Evolutionary conservation across 2,113 vertebrate genomes (phyloP).

Genomic region (Notarius lentiginosus): DNA sequence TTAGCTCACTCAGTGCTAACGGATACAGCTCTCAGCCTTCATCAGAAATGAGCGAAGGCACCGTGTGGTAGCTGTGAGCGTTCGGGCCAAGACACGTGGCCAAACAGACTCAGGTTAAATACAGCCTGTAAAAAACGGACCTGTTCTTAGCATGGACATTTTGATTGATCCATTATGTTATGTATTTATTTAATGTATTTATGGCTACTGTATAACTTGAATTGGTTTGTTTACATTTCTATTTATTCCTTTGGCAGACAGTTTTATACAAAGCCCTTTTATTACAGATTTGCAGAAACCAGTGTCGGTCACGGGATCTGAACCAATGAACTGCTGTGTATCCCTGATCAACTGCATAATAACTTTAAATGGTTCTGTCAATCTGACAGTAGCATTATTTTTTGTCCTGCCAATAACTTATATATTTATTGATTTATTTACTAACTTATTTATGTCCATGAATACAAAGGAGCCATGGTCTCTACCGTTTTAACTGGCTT

Average conservation of each 20-base stretch:
- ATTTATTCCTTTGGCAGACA: neutral
- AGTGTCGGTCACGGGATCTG: neutral
- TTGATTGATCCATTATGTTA: conserved; percentile 42
- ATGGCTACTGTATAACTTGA: conserved; percentile 44
- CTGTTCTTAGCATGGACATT: conserved; percentile 31
- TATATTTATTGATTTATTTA: neutral
- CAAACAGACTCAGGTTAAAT: conserved; percentile 50
- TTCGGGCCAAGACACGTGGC: conserved; percentile 18
- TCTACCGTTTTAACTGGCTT: conserved; percentile 18
- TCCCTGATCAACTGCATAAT: too few relatives aligned
- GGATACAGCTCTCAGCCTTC: conserved; percentile 90
- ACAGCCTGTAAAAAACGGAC: conserved; percentile 29
- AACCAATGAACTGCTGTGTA: neutral
- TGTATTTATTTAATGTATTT: conserved; percentile 54
- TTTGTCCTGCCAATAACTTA: neutral
- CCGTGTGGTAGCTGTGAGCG: conserved; percentile 84
- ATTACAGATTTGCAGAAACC: neutral
- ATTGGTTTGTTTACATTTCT: conserved; percentile 49
- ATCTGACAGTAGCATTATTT: neutral
- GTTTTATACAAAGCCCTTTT: conserved; percentile 17
- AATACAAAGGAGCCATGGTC: neutral
- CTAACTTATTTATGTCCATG: neutral
- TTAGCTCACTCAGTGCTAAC: conserved; percentile 83
- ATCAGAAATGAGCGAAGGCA: conserved; percentile 94
- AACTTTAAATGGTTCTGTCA: conserved; percentile 11